Conservation (phyloP, 2,797 vertebrate species). For the Sebastes umbrosus region DNA sequence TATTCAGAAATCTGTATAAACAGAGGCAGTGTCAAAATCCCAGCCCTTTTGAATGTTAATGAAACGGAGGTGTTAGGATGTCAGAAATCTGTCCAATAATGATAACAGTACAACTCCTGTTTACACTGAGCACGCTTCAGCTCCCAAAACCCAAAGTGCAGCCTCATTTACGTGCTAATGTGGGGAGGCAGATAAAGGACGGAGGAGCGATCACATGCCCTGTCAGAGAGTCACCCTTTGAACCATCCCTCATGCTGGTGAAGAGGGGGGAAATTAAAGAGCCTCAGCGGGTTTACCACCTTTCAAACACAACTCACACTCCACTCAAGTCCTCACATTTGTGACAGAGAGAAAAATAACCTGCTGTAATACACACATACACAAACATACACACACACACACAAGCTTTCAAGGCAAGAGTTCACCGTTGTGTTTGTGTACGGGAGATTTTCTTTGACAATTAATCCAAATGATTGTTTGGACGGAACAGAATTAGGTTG, state of each 20-base stretch:
- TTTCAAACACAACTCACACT: conserved; percentile 80
- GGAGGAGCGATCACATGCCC: conserved; percentile 83
- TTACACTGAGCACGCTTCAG: conserved; percentile 81
- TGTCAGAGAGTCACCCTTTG: conserved; percentile 86
- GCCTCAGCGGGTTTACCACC: conserved; percentile 81
- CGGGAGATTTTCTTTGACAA: conserved; percentile 51
- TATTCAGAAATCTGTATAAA: conserved; percentile 80
- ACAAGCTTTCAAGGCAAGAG: conserved; percentile 17
- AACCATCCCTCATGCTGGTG: conserved; percentile 80
- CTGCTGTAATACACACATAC: conserved; percentile 12
- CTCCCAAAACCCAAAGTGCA: conserved; percentile 83
- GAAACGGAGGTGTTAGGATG: conserved; percentile 83
- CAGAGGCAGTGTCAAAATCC: conserved; percentile 82
- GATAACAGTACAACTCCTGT: conserved; percentile 84
- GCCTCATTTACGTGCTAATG: conserved; percentile 90
- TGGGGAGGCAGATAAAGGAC: conserved; percentile 84
- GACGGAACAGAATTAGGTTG: conserved; percentile 50
- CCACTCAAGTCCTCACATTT: conserved; percentile 67
- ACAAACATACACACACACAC: conserved; percentile 5
- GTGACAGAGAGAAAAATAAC: conserved; percentile 75
- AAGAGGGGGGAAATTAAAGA: conserved; percentile 81
- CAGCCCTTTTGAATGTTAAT: conserved; percentile 80
- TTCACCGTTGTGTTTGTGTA: conserved; percentile 32
- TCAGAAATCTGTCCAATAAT: conserved; percentile 85
- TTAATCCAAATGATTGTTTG: conserved; percentile 66